Evolutionary conservation across 2,113 vertebrate genomes (phyloP).

Genomic region (Casuarius casuarius): DNA sequence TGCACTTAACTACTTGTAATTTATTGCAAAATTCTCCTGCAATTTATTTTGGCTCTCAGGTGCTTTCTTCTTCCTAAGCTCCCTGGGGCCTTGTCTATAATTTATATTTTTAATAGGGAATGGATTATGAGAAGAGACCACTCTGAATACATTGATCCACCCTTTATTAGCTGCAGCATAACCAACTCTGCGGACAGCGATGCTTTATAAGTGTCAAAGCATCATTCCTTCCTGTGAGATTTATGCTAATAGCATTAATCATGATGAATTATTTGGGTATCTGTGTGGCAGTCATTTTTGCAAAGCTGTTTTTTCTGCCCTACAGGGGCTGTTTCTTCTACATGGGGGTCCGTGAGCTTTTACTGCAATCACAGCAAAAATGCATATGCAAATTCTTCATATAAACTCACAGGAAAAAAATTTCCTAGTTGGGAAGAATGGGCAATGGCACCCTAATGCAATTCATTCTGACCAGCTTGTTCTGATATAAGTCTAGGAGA

Average conservation of each 20-base stretch:
- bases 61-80: not conserved
- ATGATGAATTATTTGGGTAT: not conserved
- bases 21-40: not conserved
- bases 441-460: not conserved
- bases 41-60: not conserved
- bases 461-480: not conserved
- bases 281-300: not conserved
- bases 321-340: not conserved
- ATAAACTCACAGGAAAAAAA: not conserved
- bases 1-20: not conserved
- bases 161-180: not conserved
- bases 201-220: not conserved
- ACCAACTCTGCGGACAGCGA: not conserved
- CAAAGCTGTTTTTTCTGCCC: not conserved
- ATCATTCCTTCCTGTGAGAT: not conserved
- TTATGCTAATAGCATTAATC: slow-evolving; percentile 3
- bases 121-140: not conserved
- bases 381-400: not conserved
- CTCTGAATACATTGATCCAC: not conserved
- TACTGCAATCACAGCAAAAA: not conserved
- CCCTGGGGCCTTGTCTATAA: not conserved
- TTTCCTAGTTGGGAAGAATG: not conserved
- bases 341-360: not conserved
- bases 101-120: not conserved
- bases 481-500: not conserved